phyloP scores from a whole-genome alignment of 2,888 invertebrate species.

The Ypsolopha scabrella region DNA sequence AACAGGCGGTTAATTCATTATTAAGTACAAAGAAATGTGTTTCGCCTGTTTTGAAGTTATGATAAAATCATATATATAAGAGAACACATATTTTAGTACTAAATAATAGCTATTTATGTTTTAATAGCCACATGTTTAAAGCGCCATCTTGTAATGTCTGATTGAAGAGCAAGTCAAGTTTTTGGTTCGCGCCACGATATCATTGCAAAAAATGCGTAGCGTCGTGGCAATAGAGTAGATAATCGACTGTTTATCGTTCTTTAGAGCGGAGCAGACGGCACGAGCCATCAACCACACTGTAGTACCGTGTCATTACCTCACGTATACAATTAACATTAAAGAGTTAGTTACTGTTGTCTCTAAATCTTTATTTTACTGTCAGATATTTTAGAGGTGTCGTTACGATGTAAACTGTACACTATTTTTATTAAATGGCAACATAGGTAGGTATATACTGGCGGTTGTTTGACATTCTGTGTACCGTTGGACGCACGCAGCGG shows the following conservation, averaged over 20 bases:
- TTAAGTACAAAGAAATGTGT: too few species aligned
- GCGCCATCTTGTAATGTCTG: too few species aligned
- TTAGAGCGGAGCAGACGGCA: slow-evolving; percentile 36
- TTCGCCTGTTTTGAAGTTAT: too few species aligned
- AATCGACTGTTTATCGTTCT: slow-evolving; percentile 20
- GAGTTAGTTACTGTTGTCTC: slow-evolving; percentile 58
- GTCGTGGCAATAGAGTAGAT: too few species aligned
- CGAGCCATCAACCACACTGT: slow-evolving; percentile 32
- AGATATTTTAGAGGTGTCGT: slow-evolving; percentile 48
- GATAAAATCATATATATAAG: too few species aligned
- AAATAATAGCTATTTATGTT: too few species aligned
- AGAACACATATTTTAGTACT: too few species aligned
- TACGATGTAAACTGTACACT: slow-evolving; percentile 43
- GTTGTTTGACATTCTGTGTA: slow-evolving; percentile 15
- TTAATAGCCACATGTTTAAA: too few species aligned
- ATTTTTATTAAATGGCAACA: slow-evolving; percentile 48
- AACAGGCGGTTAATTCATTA: too few species aligned
- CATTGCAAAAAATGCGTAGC: too few species aligned
- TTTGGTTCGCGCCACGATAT: too few species aligned
- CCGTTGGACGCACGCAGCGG: slow-evolving; percentile 52
- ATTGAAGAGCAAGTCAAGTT: too few species aligned
- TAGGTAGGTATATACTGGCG: slow-evolving; percentile 43
- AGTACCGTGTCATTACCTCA: slow-evolving; percentile 62
- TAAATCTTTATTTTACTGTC: slow-evolving; percentile 52
- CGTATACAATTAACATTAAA: slow-evolving; percentile 39